Evolutionary conservation across 2,797 vertebrate genomes (phyloP).

Genomic region (Molothrus ater): DNA sequence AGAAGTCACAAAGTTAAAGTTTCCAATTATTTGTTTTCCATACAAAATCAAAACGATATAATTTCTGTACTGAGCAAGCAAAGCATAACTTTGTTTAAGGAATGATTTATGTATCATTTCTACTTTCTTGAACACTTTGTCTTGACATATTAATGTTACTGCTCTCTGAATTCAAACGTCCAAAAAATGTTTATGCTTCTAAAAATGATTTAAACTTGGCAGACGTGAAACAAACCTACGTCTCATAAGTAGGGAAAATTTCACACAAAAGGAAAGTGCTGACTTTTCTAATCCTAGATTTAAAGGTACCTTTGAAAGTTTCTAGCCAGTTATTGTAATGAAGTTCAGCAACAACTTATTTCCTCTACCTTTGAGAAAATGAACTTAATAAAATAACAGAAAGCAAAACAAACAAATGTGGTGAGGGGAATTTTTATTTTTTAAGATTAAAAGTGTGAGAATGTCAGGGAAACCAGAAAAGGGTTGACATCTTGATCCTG

Average conservation of each 20-base stretch:
- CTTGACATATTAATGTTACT: background rate
- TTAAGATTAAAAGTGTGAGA: background rate
- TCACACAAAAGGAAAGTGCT: background rate
- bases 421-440: background rate
- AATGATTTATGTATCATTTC: background rate
- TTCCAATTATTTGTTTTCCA: background rate
- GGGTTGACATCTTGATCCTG: background rate
- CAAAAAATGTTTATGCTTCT: background rate
- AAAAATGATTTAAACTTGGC: background rate
- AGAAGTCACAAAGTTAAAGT: background rate
- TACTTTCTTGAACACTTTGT: background rate
- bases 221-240: background rate
- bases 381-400: background rate
- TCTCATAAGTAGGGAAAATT: background rate
- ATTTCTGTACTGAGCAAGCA: background rate
- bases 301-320: background rate
- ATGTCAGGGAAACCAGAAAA: background rate
- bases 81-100: background rate
- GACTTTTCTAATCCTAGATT: background rate
- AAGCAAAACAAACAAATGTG: background rate
- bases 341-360: background rate
- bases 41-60: background rate
- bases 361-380: background rate
- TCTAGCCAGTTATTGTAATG: background rate
- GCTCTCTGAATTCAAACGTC: slow-evolving; percentile 2